A percentile compares a stretch with the other conserved stretches of the same genome.
Conservation (phyloP, 2,113 vertebrate genomes). For the Uropsilus gracilis region DNA sequence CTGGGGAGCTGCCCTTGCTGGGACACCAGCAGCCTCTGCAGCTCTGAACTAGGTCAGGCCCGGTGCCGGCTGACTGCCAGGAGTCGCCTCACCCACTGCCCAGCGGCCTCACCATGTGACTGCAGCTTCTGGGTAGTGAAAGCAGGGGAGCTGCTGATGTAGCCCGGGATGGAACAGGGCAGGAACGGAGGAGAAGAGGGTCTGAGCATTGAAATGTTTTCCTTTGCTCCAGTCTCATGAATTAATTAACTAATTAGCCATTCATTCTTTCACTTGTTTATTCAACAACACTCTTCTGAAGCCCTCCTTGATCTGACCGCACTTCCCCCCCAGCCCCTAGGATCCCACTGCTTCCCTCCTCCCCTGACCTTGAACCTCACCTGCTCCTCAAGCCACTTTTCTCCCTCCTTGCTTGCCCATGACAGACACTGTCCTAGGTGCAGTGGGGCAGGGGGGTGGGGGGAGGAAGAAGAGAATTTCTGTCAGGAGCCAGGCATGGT, state of each 20-base stretch:
- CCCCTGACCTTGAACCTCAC: not conserved
- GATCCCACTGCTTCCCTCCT: not conserved
- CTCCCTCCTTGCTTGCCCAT: not conserved
- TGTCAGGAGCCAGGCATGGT: too few species aligned
- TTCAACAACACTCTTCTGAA: not conserved
- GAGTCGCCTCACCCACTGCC: not conserved
- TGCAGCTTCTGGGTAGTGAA: not conserved
- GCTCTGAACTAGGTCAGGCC: conserved; percentile 85
- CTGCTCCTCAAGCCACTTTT: not conserved
- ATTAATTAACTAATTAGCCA: not conserved
- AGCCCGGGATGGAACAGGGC: not conserved
- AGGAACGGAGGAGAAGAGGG: not conserved
- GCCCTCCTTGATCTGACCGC: not conserved
- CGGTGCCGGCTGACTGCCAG: conserved; percentile 74
- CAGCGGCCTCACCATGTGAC: not conserved
- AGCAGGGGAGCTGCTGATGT: not conserved
- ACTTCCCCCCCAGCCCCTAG: not conserved
- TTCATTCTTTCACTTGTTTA: not conserved
- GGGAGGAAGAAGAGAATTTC: not conserved
- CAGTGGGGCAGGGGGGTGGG: too few species aligned
- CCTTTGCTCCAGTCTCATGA: not conserved
- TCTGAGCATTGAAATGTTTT: not conserved
- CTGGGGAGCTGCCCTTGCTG: conserved; percentile 73
- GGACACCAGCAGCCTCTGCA: conserved; percentile 74
- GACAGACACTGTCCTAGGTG: not conserved